Evolutionary conservation across 2,888 invertebrate species (phyloP).

Genomic region (Tenthredo scrophulariae): DNA sequence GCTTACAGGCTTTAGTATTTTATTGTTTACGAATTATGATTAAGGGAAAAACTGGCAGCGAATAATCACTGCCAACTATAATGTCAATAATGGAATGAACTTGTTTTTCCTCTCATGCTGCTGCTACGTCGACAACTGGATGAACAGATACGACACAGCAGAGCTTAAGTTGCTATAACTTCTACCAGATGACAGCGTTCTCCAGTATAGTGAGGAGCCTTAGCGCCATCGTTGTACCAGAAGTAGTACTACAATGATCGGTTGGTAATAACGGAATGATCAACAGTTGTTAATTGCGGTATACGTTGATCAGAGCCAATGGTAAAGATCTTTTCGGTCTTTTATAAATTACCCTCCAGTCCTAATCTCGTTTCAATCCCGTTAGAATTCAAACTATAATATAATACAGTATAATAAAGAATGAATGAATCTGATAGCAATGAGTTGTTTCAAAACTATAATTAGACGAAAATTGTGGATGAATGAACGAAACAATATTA

Average conservation of each 20-base stretch:
- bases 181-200: background rate
- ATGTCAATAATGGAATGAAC: background rate
- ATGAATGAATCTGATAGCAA: too few relatives aligned
- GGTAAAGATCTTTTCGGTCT: background rate
- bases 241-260: background rate
- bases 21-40: background rate
- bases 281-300: background rate
- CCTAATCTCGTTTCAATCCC: background rate
- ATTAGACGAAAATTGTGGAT: background rate
- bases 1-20: background rate
- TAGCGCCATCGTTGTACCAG: background rate
- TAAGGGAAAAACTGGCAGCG: background rate
- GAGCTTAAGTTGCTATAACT: background rate
- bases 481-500: too few relatives aligned
- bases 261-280: background rate
- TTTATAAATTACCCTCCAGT: background rate
- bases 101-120: background rate
- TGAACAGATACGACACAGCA: background rate
- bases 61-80: background rate
- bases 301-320: too few relatives aligned
- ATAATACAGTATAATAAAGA: background rate
- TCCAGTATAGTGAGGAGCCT: background rate
- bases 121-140: conserved; percentile 22
- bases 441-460: too few relatives aligned
- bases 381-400: background rate